Evolutionary conservation across 2,113 vertebrate genomes (phyloP).

Genomic region (Actinemys pallida): DNA sequence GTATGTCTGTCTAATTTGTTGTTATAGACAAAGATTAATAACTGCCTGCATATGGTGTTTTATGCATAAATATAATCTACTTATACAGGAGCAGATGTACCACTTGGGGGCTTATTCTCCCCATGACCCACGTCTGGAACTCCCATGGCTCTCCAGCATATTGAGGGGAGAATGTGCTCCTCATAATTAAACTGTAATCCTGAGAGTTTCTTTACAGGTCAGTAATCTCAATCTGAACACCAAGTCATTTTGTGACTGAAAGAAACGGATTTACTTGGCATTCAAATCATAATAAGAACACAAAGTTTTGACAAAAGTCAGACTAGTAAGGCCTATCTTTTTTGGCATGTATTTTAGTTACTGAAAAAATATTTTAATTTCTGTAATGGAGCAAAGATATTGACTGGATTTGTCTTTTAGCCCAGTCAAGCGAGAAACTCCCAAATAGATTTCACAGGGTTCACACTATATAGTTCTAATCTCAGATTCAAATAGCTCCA

Average conservation of each 20-base stretch:
- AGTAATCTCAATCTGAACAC: not conserved
- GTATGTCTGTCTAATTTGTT: constrained; percentile 48
- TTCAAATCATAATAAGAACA: not conserved
- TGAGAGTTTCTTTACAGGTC: not conserved
- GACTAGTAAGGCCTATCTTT: not conserved
- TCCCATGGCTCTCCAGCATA: not conserved
- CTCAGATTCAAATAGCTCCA: not conserved
- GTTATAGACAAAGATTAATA: constrained; percentile 58
- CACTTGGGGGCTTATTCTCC: not conserved
- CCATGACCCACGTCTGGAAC: not conserved
- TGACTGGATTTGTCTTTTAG: not conserved
- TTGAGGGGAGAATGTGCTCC: not conserved
- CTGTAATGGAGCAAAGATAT: not conserved
- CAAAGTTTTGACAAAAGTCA: not conserved
- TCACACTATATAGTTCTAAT: not conserved
- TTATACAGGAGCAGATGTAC: not conserved
- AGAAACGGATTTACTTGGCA: not conserved
- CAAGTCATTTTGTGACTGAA: not conserved
- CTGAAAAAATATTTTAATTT: not conserved
- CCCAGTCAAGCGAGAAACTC: not conserved
- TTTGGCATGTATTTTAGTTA: constrained; percentile 7
- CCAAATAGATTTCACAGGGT: not conserved
- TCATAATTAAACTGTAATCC: not conserved
- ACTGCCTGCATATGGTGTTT: constrained; percentile 15
- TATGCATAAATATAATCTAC: constrained; percentile 29